A percentile compares a stretch with the other conserved stretches of the same genome.
phyloP scores from a whole-genome alignment of 2,113 vertebrate species.

The Neofelis nebulosa region DNA sequence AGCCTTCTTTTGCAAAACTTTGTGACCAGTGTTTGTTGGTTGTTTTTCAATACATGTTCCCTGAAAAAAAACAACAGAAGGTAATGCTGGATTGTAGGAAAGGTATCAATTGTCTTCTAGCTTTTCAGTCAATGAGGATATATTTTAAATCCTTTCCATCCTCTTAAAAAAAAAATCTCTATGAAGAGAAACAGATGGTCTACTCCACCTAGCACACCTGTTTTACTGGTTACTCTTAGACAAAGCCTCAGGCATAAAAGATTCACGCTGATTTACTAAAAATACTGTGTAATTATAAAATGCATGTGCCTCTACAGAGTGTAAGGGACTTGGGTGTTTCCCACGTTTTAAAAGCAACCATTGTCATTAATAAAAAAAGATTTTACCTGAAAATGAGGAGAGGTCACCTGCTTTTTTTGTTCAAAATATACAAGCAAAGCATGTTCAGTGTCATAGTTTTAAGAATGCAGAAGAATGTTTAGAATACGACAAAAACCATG shows the following conservation, averaged over 20 bases:
- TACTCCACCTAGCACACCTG: slow-evolving; percentile 56
- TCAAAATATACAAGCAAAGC: neutral
- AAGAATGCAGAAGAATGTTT: neutral
- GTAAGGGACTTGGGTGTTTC: slow-evolving; percentile 9
- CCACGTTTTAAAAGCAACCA: neutral
- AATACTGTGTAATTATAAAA: slow-evolving; percentile 21
- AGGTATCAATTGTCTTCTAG: slow-evolving; percentile 68
- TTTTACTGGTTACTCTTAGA: slow-evolving; percentile 61
- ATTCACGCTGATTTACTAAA: slow-evolving; percentile 38
- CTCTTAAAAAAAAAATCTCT: slow-evolving; percentile 38
- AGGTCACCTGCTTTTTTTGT: neutral
- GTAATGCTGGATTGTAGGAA: neutral
- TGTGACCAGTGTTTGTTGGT: neutral
- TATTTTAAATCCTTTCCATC: slow-evolving; percentile 58
- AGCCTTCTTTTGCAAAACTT: slow-evolving; percentile 40
- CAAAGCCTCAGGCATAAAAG: slow-evolving; percentile 59
- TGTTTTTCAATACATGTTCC: slow-evolving; percentile 42
- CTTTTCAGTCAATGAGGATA: slow-evolving; percentile 29
- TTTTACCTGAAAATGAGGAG: neutral
- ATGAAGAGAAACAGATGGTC: slow-evolving; percentile 69
- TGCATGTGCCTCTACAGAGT: neutral
- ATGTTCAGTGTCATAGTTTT: neutral
- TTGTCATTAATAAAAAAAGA: slow-evolving; percentile 21
- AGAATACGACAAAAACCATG: neutral
- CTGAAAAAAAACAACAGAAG: slow-evolving; percentile 24